Evolutionary conservation across 2,113 vertebrate genomes (phyloP), one percentile per base, ranked within the genome.

Genomic region (Tragelaphus imberbis): DNA sequence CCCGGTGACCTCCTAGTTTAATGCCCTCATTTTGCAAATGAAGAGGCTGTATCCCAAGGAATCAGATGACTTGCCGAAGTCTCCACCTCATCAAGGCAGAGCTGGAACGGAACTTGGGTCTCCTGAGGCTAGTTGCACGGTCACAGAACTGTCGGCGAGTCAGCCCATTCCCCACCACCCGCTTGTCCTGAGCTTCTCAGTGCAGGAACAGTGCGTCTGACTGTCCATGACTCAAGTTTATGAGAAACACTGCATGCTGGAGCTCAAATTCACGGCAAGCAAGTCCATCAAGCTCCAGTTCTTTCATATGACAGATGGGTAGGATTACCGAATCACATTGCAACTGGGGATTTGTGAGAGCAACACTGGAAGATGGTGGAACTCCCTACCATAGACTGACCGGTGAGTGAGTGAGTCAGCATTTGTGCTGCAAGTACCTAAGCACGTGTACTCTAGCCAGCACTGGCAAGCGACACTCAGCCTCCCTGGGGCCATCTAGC

Each of bases 231-330:
- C 44, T 91, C 55, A 40, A 88, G 58, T 49, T 80, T 79, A 68
- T 71, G 65, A 91, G 96, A 96, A 63, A 88, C 33, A 40, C 80
- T 97, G 81, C 86, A 40, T 27, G 23, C 58, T 44, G 44, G 19
- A 97, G 91, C 71, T 96, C 97, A 93, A 91, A 89, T 95, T 97
- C 91, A 93, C 13, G 75, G 90, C 84, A 59, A 97, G 93, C 77
- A 84, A 91, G 81, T 85, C 68, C 86, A 96, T 49, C 25, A 90
- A 97, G 95, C 71, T 89, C 55, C 87, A 17, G 84, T 81, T 87
- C 91, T 91, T 95, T 97, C 95, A 84, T 49, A 58, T 27, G 88
- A 9, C 97, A 88, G 90, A 15, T 92, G 68, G 88, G 58, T 86
- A 95, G 96, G 94, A 90, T 97, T 91, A 97, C 95, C 87, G 94